phyloP scores from a whole-genome alignment of 2,113 vertebrate species.

The Oryzias melastigma region DNA sequence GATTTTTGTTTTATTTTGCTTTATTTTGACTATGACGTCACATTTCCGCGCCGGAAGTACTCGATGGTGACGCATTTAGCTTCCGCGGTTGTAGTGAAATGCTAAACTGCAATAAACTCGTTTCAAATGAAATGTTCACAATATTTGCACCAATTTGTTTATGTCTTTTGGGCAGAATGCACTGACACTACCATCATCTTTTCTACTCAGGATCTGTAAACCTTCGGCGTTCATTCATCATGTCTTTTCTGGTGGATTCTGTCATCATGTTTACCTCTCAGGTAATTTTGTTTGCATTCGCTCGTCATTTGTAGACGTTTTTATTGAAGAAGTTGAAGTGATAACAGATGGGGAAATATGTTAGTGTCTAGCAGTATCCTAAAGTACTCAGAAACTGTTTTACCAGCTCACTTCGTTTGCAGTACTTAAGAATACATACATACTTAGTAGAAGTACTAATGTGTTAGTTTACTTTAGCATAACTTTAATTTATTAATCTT shows the following conservation, averaged over 20 bases:
- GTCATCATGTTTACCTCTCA: slow-evolving; percentile 94
- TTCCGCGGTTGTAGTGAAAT: slow-evolving; percentile 35
- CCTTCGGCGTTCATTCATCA: slow-evolving; percentile 44
- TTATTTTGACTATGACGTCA: slow-evolving; percentile 32
- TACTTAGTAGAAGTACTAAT: too few species aligned
- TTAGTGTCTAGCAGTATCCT: too few species aligned
- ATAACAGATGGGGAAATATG: too few species aligned
- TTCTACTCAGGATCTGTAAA: neutral
- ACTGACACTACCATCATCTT: neutral
- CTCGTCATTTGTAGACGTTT: too few species aligned
- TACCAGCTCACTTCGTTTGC: too few species aligned
- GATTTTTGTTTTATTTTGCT: neutral
- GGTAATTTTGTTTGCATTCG: slow-evolving; percentile 66
- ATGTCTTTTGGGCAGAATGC: slow-evolving; percentile 19
- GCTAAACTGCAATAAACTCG: slow-evolving; percentile 18
- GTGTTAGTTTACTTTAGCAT: too few species aligned
- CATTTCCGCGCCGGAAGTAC: slow-evolving; percentile 48
- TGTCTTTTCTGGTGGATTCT: slow-evolving; percentile 94
- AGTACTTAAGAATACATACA: too few species aligned
- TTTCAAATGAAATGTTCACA: neutral
- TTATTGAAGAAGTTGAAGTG: too few species aligned
- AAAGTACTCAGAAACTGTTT: too few species aligned
- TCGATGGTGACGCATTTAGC: neutral
- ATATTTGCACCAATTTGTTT: neutral
- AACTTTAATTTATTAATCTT: too few species aligned